Conservation (phyloP, 2,888 invertebrate genomes). For the Corythucha ciliata region DNA sequence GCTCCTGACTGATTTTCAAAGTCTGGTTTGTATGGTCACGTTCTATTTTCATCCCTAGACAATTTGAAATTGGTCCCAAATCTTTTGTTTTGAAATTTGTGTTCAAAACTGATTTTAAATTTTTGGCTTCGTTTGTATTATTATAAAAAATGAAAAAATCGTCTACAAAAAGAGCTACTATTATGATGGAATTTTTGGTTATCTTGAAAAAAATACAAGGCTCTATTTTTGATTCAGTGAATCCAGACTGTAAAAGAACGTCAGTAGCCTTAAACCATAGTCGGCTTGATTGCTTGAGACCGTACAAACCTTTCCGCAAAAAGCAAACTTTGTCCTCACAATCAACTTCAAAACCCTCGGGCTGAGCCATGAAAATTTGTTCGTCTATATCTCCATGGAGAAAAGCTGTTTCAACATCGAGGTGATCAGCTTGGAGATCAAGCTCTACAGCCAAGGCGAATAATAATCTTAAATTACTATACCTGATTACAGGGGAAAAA, state of each 20-base stretch:
- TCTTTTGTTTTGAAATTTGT: not conserved
- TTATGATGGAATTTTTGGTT: not conserved
- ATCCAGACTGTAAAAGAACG: not conserved
- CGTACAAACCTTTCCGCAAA: constrained; percentile 8
- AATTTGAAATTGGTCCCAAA: not conserved
- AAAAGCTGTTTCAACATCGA: constrained; percentile 39
- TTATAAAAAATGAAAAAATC: constrained; percentile 8
- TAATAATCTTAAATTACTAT: constrained; percentile 5
- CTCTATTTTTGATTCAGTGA: not conserved
- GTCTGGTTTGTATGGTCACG: not conserved
- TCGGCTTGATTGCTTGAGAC: not conserved
- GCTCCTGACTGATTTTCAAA: not conserved
- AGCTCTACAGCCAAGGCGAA: constrained; percentile 34
- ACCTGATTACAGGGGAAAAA: constrained; percentile 27
- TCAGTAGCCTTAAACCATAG: not conserved
- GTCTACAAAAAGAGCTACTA: constrained; percentile 2
- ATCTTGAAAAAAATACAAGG: constrained; percentile 5
- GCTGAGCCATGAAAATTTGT: constrained; percentile 39
- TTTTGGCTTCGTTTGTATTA: not conserved
- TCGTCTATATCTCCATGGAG: constrained; percentile 37
- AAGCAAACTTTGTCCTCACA: constrained; percentile 2
- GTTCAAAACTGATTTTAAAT: not conserved
- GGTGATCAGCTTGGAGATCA: constrained; percentile 33
- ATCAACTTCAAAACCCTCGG: constrained; percentile 37
- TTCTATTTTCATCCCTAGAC: not conserved